Evolutionary conservation across 2,888 invertebrate genomes (phyloP), one percentile per base, ranked within the genome.

Genomic region (Sacculina carcini): DNA sequence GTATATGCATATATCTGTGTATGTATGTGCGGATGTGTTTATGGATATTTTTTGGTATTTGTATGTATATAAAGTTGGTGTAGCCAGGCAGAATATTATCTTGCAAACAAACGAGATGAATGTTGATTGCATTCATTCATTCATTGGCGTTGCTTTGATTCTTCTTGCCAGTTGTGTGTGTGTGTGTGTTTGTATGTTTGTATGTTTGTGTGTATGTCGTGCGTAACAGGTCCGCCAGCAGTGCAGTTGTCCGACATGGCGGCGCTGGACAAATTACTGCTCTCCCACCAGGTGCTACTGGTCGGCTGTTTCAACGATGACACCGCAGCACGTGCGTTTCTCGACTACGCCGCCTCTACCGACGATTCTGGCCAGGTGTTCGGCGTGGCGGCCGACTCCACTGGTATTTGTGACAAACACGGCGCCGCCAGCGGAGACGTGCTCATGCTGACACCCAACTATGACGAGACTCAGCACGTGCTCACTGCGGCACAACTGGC

Each of bases 281-380:
- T n/a, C n/a, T n/a, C n/a, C 28, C 76, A 76, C 60, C 74, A 80
- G 59, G 86, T 96, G 54, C 79, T 76, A 57, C 71, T 92, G 58
- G 69, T 96, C 63, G 92, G 89, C 66, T 89, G 83, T 77, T 89
- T 89, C 72, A 76, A 78, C 61, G 71, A 70, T 58, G 59, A 63
- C 31, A 78, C 75, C 14, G 77, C 73, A 56, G 92, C 90, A 38
- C 85, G 87, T 69, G 72, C 74, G 42, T 96, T 81, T 74, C 68
- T 83, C 58, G 71, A 75, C 57, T 79, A 79, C 53, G 94, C 90
- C 53, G 73, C 75, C 58, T 66, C 71, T 39, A 72, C 82, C 57
- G 96, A 98, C 63, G 87, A 90, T 64, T 75, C 81, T 65, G 75
- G 78, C 48, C 98, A 98, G 64, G 94, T 75, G 61, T 74, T 96